Evolutionary conservation across 1,140 invertebrate genomes (phyloP), one percentile per base, ranked within the genome.

Genomic region (Sinella curviseta): DNA sequence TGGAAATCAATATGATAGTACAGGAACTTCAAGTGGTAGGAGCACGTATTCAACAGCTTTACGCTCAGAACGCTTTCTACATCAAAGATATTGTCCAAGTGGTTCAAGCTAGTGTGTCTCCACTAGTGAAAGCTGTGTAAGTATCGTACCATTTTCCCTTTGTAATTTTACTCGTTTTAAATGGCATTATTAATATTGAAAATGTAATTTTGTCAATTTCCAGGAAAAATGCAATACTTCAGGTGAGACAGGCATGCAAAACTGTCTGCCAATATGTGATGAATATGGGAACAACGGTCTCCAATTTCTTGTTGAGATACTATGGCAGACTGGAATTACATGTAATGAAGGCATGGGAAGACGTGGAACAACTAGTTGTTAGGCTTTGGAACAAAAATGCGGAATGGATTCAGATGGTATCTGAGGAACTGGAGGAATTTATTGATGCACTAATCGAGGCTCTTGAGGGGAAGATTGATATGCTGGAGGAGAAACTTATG

Each of bases 51-150:
- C 48, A 75, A 31, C 12, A 48, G 16, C 20, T 81, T 28, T 81
- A 82, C 48, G 0, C 30, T 0, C 39, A 60, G 8, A 85, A 85
- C 57, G 84, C 85, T 57, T 85, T 85, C 76, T 84, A 84, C 76
- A 78, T 84, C 31, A 80, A 81, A 34, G 82, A 83, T 76, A 74
- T 84, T 0, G 34, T 79, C 28, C 70, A 80, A 14, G 70, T 75
- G 14, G 24, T 80, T 17, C 36, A 60, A 12, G 16, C 57, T 24
- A 30, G 67, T 8, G 2, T 78, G 14, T 33, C 65, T 31, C 65
- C 65, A 12, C 65, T 70, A 14, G 3, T 24, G 2, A 48, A 14
- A 2, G 8, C 30, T 67, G 14, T 36, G 76, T 77, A 77, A 77
- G 76, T n/a, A n/a, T n/a, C n/a, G n/a, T n/a, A n/a, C n/a, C n/a